Evolutionary conservation across 2,797 vertebrate genomes (phyloP), one percentile per base, ranked within the genome.

Genomic region (Peromyscus aztecus): DNA sequence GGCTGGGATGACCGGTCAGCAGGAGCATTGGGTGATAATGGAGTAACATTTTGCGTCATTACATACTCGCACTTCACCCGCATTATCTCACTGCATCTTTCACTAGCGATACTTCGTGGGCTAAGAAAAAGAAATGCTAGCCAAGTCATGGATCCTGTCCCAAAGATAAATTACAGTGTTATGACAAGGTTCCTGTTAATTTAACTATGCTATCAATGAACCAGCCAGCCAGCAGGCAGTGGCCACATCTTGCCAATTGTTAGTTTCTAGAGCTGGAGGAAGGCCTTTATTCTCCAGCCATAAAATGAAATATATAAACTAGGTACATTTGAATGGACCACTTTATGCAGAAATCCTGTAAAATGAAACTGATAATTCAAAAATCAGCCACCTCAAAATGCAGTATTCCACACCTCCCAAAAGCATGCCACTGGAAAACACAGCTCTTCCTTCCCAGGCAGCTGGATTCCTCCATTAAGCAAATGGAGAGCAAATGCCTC

Each of bases 131-230:
- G 46, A 65, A 76, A 80, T 95, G 52, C 65, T 75, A 89, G 49
- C 24, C 43, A 71, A 92, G 83, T 71, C 29, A 55, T 83, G 37
- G 85, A 61, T 96, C 49, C 61, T 80, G 16, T 89, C 87, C 71
- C 96, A 78, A 95, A 78, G 90, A 96, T 86, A 94, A 96, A 94
- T 83, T 89, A 80, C 91, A 95, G 40, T 95, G 71, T 92, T 87
- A 85, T 85, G 95, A 97, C 93, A 91, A 85, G 77, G 61, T 52
- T 94, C 73, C 71, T 90, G 78, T 86, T 94, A 93, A 95, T 91
- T 94, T 93, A 97, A 91, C 93, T 91, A 76, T 46, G 29, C 37
- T 94, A 77, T 96, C 94, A 89, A 80, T 96, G 92, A 97, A 96
- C 91, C 78, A 76, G 82, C 93, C 86, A 94, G 81, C 34, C 92